Percentiles rank a stretch among this genome's conserved stretches.
phyloP scores from a whole-genome alignment of 2,888 invertebrate species.

The Plagodis dolabraria region DNA sequence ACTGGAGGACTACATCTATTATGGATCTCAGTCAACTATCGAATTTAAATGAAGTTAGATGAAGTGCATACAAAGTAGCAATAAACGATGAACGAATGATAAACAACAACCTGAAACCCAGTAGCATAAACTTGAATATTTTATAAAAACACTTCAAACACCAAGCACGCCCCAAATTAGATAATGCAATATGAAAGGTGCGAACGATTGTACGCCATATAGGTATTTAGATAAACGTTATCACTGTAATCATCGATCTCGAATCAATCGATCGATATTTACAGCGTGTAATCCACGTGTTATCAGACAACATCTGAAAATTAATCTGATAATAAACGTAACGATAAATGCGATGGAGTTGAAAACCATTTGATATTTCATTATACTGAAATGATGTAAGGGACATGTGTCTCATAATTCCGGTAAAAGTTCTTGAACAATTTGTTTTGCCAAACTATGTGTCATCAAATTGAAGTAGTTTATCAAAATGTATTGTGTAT shows the following conservation, averaged over 20 bases:
- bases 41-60: too few species aligned
- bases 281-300: slow-evolving; percentile 23
- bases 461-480: too few species aligned
- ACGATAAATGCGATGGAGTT: slow-evolving; percentile 10
- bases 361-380: slow-evolving; percentile 4
- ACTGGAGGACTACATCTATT: too few species aligned
- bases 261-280: slow-evolving; percentile 19
- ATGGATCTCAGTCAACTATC: too few species aligned
- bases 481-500: too few species aligned
- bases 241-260: slow-evolving; percentile 13
- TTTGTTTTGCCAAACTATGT: too few species aligned
- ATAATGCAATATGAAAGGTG: neutral
- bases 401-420: neutral
- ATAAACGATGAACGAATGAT: too few species aligned
- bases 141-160: slow-evolving; percentile 3
- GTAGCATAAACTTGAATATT: slow-evolving; percentile 5
- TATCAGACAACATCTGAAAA: slow-evolving; percentile 25
- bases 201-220: too few species aligned
- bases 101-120: neutral
- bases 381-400: neutral
- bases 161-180: neutral
- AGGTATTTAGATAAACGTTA: neutral
- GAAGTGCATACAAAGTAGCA: too few species aligned
- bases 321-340: slow-evolving; percentile 18
- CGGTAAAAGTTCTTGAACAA: too few species aligned